Evolutionary conservation across 2,113 vertebrate genomes (phyloP).

Genomic region (Clarias gariepinus): DNA sequence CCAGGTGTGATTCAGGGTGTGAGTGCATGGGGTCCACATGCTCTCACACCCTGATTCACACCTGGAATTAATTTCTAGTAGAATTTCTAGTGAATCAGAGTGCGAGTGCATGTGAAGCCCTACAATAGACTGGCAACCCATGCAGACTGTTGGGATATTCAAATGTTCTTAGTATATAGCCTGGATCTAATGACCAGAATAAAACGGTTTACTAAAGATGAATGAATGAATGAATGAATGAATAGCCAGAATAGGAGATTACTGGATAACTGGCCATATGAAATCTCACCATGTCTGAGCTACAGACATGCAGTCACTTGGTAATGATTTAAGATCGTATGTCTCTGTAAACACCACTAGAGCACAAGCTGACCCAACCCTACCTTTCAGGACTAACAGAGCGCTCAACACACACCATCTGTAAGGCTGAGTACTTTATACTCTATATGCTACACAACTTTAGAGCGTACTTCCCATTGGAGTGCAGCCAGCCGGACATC

Average conservation of each 20-base stretch:
- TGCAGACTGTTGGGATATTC: neutral
- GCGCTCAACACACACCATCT: constrained; percentile 4
- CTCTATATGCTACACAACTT: constrained; percentile 12
- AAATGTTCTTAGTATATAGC: neutral
- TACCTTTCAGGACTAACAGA: constrained; percentile 12
- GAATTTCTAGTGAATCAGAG: no score
- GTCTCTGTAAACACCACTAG: neutral
- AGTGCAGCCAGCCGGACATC: constrained; percentile 11
- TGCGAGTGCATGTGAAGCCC: neutral
- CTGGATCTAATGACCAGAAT: neutral
- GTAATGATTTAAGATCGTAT: neutral
- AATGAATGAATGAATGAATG: neutral
- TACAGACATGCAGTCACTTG: neutral
- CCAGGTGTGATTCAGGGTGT: no score
- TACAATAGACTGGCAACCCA: neutral
- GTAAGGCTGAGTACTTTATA: neutral
- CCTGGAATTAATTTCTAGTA: no score
- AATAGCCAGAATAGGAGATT: neutral
- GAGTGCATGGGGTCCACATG: no score
- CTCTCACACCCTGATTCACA: neutral
- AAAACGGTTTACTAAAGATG: neutral
- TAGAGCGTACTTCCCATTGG: constrained; percentile 15
- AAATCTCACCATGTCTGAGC: neutral
- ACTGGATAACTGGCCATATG: neutral
- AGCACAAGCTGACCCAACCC: neutral